Percentiles rank a stretch among this genome's conserved stretches.
Evolutionary conservation across 2,113 vertebrate genomes (phyloP).

Genomic region (Poicephalus gulielmi): DNA sequence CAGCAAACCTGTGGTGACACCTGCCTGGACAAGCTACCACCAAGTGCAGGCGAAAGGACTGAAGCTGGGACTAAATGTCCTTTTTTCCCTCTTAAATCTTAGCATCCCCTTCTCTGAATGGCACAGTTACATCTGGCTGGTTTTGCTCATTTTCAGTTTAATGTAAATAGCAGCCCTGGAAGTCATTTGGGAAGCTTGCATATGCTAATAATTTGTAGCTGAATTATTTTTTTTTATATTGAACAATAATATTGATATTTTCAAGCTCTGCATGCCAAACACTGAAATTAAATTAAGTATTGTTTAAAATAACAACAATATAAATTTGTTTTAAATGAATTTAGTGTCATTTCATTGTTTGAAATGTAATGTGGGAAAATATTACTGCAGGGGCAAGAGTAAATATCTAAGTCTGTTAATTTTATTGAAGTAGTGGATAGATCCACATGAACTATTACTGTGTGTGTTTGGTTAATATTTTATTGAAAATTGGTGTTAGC

Average conservation of each 20-base stretch:
- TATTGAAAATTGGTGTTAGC: slow-evolving; percentile 78
- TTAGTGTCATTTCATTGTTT: slow-evolving; percentile 83
- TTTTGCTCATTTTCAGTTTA: slow-evolving; percentile 65
- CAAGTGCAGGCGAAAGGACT: neutral
- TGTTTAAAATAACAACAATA: slow-evolving; percentile 82
- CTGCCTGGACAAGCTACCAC: neutral
- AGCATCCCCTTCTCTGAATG: neutral
- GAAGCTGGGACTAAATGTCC: neutral
- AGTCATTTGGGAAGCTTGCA: slow-evolving; percentile 48
- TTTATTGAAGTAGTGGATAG: slow-evolving; percentile 77
- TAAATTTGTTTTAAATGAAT: slow-evolving; percentile 82
- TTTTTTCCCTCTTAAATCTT: neutral
- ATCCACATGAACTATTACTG: slow-evolving; percentile 75
- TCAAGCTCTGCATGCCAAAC: slow-evolving; percentile 75
- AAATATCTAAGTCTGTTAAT: slow-evolving; percentile 81
- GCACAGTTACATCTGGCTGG: slow-evolving; percentile 57
- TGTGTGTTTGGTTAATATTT: slow-evolving; percentile 82
- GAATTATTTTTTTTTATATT: slow-evolving; percentile 63
- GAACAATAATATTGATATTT: slow-evolving; percentile 62
- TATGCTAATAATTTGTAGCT: slow-evolving; percentile 49
- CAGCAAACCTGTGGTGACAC: neutral
- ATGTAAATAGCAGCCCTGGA: slow-evolving; percentile 63
- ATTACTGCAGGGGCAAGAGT: slow-evolving; percentile 69
- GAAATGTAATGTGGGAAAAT: slow-evolving; percentile 77
- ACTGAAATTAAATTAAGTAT: slow-evolving; percentile 80